Evolutionary conservation across 2,113 vertebrate species (phyloP), one percentile per base, ranked within the genome.

Genomic region (Xenotilapia flavipinnis): DNA sequence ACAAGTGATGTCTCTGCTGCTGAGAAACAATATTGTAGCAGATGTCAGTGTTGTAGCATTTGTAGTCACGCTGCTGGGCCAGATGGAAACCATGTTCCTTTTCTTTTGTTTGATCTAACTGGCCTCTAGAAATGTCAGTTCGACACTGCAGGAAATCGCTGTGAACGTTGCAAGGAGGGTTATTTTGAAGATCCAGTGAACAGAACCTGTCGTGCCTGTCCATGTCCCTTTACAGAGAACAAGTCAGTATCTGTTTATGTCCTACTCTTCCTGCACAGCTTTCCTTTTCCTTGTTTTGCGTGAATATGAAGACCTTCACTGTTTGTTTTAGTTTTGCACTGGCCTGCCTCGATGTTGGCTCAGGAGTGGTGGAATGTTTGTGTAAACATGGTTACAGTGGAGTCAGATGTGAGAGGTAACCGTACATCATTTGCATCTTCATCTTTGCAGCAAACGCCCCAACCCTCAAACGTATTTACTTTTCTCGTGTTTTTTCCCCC

Each of bases 321-420:
- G 75, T 82, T 15, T 87, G 40, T 81, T 60, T 81, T 81, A 99
- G 98, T 80, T 98, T 98, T 95, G 97, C 97, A 17, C 89, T 94
- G 5, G 96, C 96, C 88, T 98, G 98, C 84, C 91, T 96, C 47
- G 93, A 96, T 87, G 90, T 94, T 6, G 95, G 94, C 62, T 80
- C 73, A 3, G 95, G 94, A 42, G 89, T 89, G 7, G 86, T 98
- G 42, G 95, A 96, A 47, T 98, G 98, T 70, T 90, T 96, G 65
- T 98, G 98, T 91, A 97, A 95, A 92, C 94, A 94, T 5, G 97
- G 97, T 36, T 98, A 98, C 83, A 89, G 93, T 0, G 98, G 98
- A 80, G 5, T 84, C 38, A 97, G 89, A 17, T 98, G 98, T 87
- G 97, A 98, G 89, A 97, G 95, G 97, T 3, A n/a, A 21, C 9